Evolutionary conservation across 2,113 vertebrate species (phyloP).

Genomic region (Cyphotilapia sp.): DNA sequence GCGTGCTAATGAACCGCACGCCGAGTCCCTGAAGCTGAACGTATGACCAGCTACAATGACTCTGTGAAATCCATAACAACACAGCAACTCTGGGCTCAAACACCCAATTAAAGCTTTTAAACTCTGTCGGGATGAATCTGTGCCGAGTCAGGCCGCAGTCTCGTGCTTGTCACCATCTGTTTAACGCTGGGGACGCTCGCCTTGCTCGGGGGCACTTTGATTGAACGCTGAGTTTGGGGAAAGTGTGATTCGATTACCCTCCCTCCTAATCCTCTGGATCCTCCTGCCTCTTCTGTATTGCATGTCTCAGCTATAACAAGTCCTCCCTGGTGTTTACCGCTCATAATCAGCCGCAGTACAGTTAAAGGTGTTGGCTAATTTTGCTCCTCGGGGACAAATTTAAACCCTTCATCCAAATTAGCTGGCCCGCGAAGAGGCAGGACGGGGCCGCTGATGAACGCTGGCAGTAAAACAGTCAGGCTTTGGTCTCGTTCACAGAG

Average conservation of each 20-base stretch:
- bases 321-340: neutral
- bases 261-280: neutral
- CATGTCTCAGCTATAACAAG: neutral
- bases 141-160: neutral
- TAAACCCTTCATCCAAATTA: neutral
- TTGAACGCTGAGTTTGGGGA: neutral
- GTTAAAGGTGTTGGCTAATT: neutral
- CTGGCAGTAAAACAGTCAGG: neutral
- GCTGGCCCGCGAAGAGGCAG: neutral
- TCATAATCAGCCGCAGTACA: neutral
- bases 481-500: neutral
- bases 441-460: neutral
- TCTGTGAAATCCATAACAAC: neutral
- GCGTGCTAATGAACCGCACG: neutral
- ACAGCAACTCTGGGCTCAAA: neutral
- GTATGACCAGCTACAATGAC: neutral
- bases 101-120: neutral
- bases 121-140: neutral
- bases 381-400: neutral
- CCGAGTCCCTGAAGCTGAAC: rapidly evolving
- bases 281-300: neutral
- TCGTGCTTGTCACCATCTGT: neutral
- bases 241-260: neutral
- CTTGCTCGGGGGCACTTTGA: neutral
- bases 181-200: neutral